Base-by-base conservation (phyloP, 1,140 invertebrate species). In the Psilanteris sp. region DNA sequence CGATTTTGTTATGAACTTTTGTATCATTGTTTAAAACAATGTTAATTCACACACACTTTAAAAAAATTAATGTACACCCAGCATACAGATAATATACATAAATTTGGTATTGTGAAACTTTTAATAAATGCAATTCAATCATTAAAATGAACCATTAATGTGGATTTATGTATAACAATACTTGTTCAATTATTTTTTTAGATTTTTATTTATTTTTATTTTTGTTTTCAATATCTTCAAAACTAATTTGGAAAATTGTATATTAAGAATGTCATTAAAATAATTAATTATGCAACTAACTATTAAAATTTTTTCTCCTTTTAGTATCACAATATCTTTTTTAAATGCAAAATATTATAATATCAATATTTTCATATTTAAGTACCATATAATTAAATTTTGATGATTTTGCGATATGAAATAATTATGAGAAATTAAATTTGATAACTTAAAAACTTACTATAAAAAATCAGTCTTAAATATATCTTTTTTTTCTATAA, bases 401-500 rank as follows among this genome's bases (percentile, higher is more conserved):
- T 26, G 11, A 6, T 15, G n/a, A n/a, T n/a, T n/a, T n/a, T n/a
- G n/a, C n/a, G n/a, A n/a, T n/a, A n/a, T n/a, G n/a, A n/a, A n/a
- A n/a, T n/a, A n/a, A n/a, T n/a, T n/a, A n/a, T n/a, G n/a, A n/a
- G n/a, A n/a, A n/a, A n/a, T n/a, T n/a, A n/a, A 36, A 24, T 50
- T 34, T 22, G 36, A 31, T 36, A 36, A 7, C 18, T 50, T 50
- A 50, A 7, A 11, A n/a, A n/a, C n/a, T 34, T 50, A 50, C 6
- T 31, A 8, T 31, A 27, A 55, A 55, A 57, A 57, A 57, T 55
- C 54, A 57, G 54, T 57, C 54, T 57, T 29, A 57, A 57, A 57
- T 34, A 34, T 44, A 55, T 27, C 9, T 39, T 54, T 4, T 22
- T 41, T 43, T n/a, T n/a, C n/a, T 10, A 22, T n/a, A 5, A 13